These are phyloP conservation scores for Chromoteleia sp. DNA, from an alignment of 2,888 invertebrate species.

Conservation along the genomic window DNA sequence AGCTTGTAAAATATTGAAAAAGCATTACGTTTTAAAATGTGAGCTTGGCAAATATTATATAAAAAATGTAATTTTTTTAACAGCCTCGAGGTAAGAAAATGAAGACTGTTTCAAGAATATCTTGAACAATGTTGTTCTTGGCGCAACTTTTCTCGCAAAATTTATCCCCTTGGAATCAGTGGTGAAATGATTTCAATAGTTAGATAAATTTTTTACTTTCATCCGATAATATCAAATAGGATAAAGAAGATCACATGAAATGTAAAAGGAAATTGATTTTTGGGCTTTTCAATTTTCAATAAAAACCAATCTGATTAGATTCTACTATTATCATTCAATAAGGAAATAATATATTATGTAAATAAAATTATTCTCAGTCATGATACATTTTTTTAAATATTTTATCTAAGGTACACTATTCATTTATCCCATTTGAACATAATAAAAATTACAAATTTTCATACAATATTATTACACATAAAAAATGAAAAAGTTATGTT, in stretches of 20 bases:
- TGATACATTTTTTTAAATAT: too few relatives aligned
- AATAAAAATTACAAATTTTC: too few relatives aligned
- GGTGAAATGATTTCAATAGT: constrained; percentile 10
- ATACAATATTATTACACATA: too few relatives aligned
- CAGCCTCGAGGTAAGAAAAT: neutral
- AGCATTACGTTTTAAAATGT: constrained; percentile 2
- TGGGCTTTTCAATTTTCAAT: neutral
- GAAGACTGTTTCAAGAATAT: too few relatives aligned
- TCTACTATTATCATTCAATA: too few relatives aligned
- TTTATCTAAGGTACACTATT: too few relatives aligned
- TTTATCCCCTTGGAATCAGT: constrained; percentile 1
- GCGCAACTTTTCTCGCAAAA: neutral
- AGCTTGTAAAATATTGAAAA: constrained; percentile 18
- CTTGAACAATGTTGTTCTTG: neutral
- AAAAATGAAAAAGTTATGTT: too few relatives aligned
- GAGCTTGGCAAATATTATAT: constrained; percentile 21
- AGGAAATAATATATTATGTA: too few relatives aligned
- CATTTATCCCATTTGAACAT: too few relatives aligned
- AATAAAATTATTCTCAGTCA: too few relatives aligned
- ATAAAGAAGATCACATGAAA: neutral
- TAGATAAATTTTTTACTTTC: neutral
- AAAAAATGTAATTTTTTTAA: constrained; percentile 20
- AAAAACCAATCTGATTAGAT: neutral
- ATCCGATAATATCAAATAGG: neutral
- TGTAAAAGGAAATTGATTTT: constrained; percentile 19